phyloP scores from a whole-genome alignment of 2,888 invertebrate genomes.

The Drosophila barbarae region DNA sequence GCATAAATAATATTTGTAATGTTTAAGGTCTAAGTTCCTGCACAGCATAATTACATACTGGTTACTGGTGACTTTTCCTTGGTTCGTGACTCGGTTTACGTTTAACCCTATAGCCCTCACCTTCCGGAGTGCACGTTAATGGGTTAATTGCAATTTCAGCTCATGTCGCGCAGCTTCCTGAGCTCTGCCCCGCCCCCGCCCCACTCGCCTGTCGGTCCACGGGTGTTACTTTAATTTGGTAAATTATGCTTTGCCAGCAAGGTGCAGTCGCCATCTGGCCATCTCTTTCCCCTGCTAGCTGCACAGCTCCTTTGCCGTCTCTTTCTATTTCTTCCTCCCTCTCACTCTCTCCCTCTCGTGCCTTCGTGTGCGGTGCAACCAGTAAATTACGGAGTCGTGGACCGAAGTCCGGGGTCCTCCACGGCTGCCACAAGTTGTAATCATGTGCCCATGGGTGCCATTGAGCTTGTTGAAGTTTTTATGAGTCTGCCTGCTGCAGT shows the following conservation, averaged over 20 bases:
- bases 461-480: slow-evolving; percentile 72
- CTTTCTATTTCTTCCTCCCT: not conserved
- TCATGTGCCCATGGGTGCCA: slow-evolving; percentile 68
- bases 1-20: not conserved
- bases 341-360: not conserved
- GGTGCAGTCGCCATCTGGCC: slow-evolving; percentile 34
- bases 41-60: not conserved
- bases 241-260: slow-evolving; percentile 62
- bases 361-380: slow-evolving; percentile 43
- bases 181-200: too few relatives aligned
- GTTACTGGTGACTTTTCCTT: slow-evolving; percentile 2
- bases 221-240: slow-evolving; percentile 63
- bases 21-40: not conserved
- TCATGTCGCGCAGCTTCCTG: slow-evolving; percentile 41
- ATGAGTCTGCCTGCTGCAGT: slow-evolving; percentile 61
- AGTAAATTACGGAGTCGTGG: slow-evolving; percentile 55
- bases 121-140: slow-evolving; percentile 35
- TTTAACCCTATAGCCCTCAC: slow-evolving; percentile 8
- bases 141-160: slow-evolving; percentile 59
- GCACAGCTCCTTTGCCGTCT: not conserved
- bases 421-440: slow-evolving; percentile 61
- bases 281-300: slow-evolving; percentile 5
- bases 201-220: not conserved
- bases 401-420: slow-evolving; percentile 32
- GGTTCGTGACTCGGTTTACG: not conserved